Evolutionary conservation across 2,797 vertebrate species (phyloP).

Genomic region (Poliocrania exsul): DNA sequence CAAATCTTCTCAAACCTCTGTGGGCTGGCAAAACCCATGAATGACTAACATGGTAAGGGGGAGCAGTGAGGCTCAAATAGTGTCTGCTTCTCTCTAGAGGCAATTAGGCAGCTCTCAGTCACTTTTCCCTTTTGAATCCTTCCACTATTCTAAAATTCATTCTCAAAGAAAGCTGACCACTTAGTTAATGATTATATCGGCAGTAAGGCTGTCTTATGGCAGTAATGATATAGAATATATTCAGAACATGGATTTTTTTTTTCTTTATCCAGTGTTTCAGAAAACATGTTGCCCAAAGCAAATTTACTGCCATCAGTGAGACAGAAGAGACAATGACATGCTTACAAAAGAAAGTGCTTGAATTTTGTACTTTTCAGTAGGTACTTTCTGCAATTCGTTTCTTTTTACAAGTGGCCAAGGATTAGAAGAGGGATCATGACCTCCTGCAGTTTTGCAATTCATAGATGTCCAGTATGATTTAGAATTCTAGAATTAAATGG

Average conservation of each 20-base stretch:
- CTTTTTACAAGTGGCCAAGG: background rate
- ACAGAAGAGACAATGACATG: background rate
- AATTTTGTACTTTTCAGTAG: background rate
- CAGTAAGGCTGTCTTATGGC: background rate
- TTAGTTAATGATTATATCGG: background rate
- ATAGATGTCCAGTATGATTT: background rate
- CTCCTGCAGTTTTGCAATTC: background rate
- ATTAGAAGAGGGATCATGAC: background rate
- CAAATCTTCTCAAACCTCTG: background rate
- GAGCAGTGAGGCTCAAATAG: background rate
- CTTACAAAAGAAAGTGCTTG: background rate
- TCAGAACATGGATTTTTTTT: background rate
- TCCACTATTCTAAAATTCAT: background rate
- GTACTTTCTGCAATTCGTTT: background rate
- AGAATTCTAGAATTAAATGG: background rate
- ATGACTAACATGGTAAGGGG: no score
- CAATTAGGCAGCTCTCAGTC: background rate
- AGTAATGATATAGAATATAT: background rate
- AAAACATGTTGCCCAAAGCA: background rate
- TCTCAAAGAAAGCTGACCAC: background rate
- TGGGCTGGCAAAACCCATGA: background rate
- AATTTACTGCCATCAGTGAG: background rate
- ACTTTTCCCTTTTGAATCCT: background rate
- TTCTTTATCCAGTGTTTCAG: background rate
- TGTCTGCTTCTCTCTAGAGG: background rate